Evolutionary conservation across 2,888 invertebrate genomes (phyloP).

Genomic region (Acronicta alni): DNA sequence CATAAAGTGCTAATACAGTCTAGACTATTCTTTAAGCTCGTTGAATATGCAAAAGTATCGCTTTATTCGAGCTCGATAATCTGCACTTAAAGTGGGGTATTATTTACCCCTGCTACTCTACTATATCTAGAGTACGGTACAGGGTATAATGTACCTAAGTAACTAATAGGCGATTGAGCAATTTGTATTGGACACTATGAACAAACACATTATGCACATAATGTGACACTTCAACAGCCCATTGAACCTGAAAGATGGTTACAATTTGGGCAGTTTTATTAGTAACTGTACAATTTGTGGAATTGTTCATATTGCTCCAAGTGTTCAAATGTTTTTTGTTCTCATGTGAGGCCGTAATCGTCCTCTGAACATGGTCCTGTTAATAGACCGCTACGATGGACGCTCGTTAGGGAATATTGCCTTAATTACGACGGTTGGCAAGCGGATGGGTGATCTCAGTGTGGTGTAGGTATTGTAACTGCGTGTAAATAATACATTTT

Average conservation of each 20-base stretch:
- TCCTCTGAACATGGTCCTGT: slow-evolving; percentile 14
- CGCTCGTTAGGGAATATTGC: slow-evolving; percentile 38
- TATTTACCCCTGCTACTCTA: slow-evolving; percentile 26
- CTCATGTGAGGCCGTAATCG: neutral
- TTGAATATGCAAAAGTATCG: slow-evolving; percentile 49
- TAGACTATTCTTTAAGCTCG: slow-evolving; percentile 41
- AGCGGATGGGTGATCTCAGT: slow-evolving; percentile 12
- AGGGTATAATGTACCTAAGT: slow-evolving; percentile 1
- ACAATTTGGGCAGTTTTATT: slow-evolving; percentile 2
- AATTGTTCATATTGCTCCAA: neutral
- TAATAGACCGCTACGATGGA: slow-evolving; percentile 15
- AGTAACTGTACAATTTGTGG: neutral
- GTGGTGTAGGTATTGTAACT: slow-evolving; percentile 28
- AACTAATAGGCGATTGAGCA: slow-evolving; percentile 13
- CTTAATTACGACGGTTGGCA: slow-evolving; percentile 29
- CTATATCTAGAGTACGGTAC: slow-evolving; percentile 5
- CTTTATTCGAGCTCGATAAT: slow-evolving; percentile 45
- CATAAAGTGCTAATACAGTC: slow-evolving; percentile 32
- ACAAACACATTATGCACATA: slow-evolving; percentile 12
- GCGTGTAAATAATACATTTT: slow-evolving; percentile 21
- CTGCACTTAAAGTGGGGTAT: slow-evolving; percentile 33
- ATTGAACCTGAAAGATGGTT: neutral
- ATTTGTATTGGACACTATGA: slow-evolving; percentile 10
- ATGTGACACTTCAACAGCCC: slow-evolving; percentile 2
- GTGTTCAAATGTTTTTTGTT: slow-evolving; percentile 2